Evolutionary conservation across 2,797 vertebrate genomes (phyloP).

Genomic region (Menidia menidia): DNA sequence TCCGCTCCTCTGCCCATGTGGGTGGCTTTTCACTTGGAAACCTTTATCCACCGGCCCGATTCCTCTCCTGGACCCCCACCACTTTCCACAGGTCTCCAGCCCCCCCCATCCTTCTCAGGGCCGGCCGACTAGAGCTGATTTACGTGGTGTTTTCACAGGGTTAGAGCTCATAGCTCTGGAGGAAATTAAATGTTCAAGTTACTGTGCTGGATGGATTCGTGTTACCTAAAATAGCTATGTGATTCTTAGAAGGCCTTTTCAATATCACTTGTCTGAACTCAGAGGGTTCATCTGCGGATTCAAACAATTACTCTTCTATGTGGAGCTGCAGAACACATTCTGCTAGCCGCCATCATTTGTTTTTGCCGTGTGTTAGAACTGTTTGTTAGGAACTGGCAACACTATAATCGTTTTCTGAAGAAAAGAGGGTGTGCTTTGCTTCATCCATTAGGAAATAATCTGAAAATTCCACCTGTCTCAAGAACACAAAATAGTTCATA

Average conservation of each 20-base stretch:
- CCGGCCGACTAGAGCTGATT: slow-evolving; percentile 55
- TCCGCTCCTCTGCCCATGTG: slow-evolving; percentile 10
- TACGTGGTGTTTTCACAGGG: slow-evolving; percentile 67
- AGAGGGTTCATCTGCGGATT: slow-evolving; percentile 14
- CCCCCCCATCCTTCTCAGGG: slow-evolving; percentile 36
- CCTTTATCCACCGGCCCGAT: slow-evolving; percentile 23
- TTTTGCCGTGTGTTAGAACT: slow-evolving; percentile 1
- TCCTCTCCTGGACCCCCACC: slow-evolving; percentile 16
- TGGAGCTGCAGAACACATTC: neutral
- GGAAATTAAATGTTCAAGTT: slow-evolving; percentile 78
- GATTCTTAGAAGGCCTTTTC: slow-evolving; percentile 43
- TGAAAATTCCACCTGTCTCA: neutral
- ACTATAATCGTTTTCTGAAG: neutral
- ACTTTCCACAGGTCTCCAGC: slow-evolving; percentile 21
- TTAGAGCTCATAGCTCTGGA: slow-evolving; percentile 56
- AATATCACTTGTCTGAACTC: slow-evolving; percentile 32
- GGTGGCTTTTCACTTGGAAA: slow-evolving; percentile 27
- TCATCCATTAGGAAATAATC: neutral
- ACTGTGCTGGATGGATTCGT: slow-evolving; percentile 45
- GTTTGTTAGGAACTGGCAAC: neutral
- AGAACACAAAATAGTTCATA: too few relatives aligned
- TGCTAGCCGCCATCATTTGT: neutral
- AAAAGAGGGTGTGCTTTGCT: neutral
- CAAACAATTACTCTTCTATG: slow-evolving; percentile 20
- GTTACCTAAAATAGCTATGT: slow-evolving; percentile 53